A percentile compares a stretch with the other conserved stretches of the same genome.
Conservation (phyloP, 2,888 invertebrate genomes). For the Philereme vetulata region DNA sequence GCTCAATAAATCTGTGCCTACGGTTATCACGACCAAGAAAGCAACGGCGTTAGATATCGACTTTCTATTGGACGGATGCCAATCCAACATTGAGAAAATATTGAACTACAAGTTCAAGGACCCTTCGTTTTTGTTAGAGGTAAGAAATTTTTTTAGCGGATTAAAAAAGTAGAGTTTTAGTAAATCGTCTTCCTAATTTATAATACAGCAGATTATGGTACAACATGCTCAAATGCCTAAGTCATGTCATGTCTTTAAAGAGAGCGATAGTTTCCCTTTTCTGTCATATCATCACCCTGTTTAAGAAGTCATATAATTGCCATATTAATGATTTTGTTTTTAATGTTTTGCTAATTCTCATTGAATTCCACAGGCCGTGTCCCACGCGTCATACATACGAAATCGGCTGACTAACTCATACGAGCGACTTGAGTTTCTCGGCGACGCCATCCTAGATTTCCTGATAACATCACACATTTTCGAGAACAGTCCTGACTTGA, state of each 20-base stretch:
- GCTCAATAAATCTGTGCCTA: constrained; percentile 57
- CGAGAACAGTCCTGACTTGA: constrained; percentile 87
- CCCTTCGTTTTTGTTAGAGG: constrained; percentile 91
- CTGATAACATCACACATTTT: constrained; percentile 94
- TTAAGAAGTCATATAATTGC: too few species aligned
- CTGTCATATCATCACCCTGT: too few species aligned
- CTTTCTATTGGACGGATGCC: constrained; percentile 67
- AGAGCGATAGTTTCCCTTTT: too few species aligned
- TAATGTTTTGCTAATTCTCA: neutral
- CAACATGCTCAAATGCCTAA: too few species aligned
- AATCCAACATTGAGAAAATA: constrained; percentile 83
- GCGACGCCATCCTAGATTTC: constrained; percentile 96
- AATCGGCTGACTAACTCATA: constrained; percentile 95
- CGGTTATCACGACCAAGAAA: constrained; percentile 63
- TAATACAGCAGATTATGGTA: too few species aligned
- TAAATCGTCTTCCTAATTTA: too few species aligned
- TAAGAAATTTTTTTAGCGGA: constrained; percentile 33
- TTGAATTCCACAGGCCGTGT: constrained; percentile 87
- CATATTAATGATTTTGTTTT: constrained; percentile 21
- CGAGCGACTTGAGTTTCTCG: constrained; percentile 95
- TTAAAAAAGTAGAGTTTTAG: too few species aligned
- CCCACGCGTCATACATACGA: constrained; percentile 94
- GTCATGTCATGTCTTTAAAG: too few species aligned
- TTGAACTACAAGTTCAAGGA: constrained; percentile 92
- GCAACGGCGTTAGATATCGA: constrained; percentile 70